Evolutionary conservation across 2,113 vertebrate species (phyloP).

Genomic region (Monopterus albus): DNA sequence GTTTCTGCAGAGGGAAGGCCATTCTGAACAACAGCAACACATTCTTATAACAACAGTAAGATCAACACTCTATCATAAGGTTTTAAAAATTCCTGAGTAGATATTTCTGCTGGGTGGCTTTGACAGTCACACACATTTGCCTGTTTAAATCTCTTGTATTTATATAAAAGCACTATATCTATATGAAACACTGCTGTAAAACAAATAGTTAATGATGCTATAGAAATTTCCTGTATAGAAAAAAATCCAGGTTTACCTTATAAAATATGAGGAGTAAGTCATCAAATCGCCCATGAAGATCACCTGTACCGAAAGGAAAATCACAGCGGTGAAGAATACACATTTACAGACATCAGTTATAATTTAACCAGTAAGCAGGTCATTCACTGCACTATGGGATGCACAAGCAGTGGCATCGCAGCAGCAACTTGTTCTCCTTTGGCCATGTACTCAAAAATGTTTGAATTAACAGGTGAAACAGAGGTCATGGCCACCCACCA

Average conservation of each 20-base stretch:
- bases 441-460: neutral
- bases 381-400: neutral
- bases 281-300: conserved; percentile 94
- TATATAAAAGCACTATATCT: neutral
- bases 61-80: neutral
- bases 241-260: conserved; percentile 84
- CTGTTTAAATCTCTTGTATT: neutral
- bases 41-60: no score
- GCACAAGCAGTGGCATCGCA: neutral
- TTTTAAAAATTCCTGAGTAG: neutral
- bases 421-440: neutral
- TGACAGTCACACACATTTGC: neutral
- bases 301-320: conserved; percentile 81
- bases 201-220: neutral
- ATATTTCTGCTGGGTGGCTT: neutral
- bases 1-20: conserved; percentile 92
- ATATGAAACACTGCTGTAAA: neutral
- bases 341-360: conserved; percentile 15
- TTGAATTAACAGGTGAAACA: neutral
- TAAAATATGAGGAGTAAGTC: conserved; percentile 97
- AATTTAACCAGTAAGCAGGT: conserved; percentile 17
- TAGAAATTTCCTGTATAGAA: neutral
- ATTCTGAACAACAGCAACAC: conserved; percentile 85
- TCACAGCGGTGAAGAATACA: conserved; percentile 6
- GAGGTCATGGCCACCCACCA: conserved; percentile 34